Base-by-base conservation (phyloP, 1,140 invertebrate genomes). In the Heliconius nattereri region DNA sequence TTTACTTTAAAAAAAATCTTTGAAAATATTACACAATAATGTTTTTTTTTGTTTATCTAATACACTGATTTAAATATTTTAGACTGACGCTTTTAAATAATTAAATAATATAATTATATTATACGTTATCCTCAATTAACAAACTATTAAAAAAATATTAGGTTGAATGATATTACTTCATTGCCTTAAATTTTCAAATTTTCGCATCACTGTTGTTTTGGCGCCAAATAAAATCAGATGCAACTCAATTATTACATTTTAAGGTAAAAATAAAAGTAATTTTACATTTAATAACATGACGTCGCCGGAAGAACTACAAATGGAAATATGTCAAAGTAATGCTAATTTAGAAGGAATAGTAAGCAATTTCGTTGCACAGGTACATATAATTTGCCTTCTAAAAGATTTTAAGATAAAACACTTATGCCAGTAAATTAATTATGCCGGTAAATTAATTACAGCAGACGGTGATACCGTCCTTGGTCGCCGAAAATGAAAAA, bases 301-400 rank as follows among this genome's bases (percentile, higher is more conserved):
- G 83, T 85, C 86, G 26, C 88, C 90, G 11, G 87, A 91, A 85
- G 81, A 91, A 73, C 89, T 90, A 82, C 91, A 92, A 87, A 83
- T 91, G 72, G 84, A 91, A 84, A 92, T 92, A 85, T 91, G 86
- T 80, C 82, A 91, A 54, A 74, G 91, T 9, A 92, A 92, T 76
- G 87, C 85, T 1, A 88, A 87, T 86, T 87, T 92, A 60, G 88
- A 91, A 84, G 88, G 89, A 84, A 91, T 92, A 79, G 90, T 87
- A 87, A 89, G 89, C 78, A 85, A 88, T 70, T 85, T 91, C 35
- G 78, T 91, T 37, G 80, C 85, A 45, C 89, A 91, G 81, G 91
- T 91, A 83, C 81, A 84, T n/a, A 35, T 75, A 20, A 26, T 9
- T 74, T 66, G 7, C 26, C 60, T 26, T 1, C 13, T 13, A 5